A percentile compares a stretch with the other conserved stretches of the same genome.
Evolutionary conservation across 2,113 vertebrate species (phyloP).

Genomic region (Cyrtonyx montezumae): DNA sequence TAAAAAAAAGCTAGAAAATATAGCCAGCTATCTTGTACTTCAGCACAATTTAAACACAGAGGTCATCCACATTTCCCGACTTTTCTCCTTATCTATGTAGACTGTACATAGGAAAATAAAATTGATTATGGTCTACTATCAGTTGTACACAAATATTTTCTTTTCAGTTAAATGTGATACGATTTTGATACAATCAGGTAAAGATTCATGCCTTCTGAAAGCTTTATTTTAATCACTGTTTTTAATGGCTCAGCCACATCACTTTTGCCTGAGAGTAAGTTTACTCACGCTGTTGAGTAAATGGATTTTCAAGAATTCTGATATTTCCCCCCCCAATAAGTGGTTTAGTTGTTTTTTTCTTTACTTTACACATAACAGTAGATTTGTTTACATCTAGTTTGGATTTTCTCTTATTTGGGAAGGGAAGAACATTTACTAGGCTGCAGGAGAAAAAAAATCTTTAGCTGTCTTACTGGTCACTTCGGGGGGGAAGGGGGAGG

Average conservation of each 20-base stretch:
- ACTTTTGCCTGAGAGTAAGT: neutral
- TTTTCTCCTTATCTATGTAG: fast-evolving
- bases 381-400: neutral
- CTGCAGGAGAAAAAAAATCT: neutral
- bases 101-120: neutral
- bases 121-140: neutral
- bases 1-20: neutral
- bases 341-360: neutral
- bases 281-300: neutral
- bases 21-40: neutral
- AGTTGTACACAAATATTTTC: neutral
- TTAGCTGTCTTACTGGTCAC: neutral
- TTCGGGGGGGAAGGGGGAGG: neutral
- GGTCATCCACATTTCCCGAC: neutral
- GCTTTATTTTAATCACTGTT: neutral
- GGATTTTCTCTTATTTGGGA: neutral
- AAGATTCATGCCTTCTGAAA: neutral
- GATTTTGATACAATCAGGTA: neutral
- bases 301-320: neutral
- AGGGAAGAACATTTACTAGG: neutral
- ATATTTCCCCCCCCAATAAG: neutral
- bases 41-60: neutral
- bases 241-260: neutral
- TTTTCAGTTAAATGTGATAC: neutral
- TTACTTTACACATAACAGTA: neutral